Conservation (phyloP, 2,888 invertebrate genomes). For the Serrognathus titanus region DNA sequence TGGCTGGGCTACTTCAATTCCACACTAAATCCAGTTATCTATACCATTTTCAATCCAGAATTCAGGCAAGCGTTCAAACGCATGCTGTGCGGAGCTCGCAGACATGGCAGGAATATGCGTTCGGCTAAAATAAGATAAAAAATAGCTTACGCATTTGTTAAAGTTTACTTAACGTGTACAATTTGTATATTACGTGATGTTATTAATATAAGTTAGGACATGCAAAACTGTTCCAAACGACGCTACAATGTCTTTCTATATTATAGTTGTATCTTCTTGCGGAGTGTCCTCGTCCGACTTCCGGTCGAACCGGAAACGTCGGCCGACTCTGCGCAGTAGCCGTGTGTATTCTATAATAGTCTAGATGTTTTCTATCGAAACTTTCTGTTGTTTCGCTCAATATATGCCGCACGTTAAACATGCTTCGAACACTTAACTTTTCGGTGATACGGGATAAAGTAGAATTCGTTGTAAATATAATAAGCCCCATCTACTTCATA, state of each 20-base stretch:
- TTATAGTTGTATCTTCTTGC: conserved; percentile 28
- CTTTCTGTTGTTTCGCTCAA: conserved; percentile 18
- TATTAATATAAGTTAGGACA: conserved; percentile 19
- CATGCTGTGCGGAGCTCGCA: conserved; percentile 67
- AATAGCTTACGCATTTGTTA: conserved; percentile 8
- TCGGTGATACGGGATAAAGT: conserved; percentile 24
- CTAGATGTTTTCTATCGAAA: conserved; percentile 7
- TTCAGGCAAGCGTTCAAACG: conserved; percentile 87
- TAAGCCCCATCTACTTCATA: background rate
- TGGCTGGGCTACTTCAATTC: conserved; percentile 94
- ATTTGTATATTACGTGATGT: conserved; percentile 9
- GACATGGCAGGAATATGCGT: conserved; percentile 40
- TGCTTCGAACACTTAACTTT: conserved; percentile 11
- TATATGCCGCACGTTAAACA: conserved; percentile 18
- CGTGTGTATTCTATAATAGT: background rate
- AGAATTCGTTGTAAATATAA: conserved; percentile 2
- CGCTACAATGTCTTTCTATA: conserved; percentile 46
- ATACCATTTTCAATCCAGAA: conserved; percentile 92
- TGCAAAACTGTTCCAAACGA: conserved; percentile 31
- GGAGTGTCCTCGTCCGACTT: background rate
- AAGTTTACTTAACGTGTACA: background rate
- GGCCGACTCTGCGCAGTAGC: background rate
- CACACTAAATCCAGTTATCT: conserved; percentile 86
- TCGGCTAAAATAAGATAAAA: conserved; percentile 47
- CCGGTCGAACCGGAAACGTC: background rate